Percentiles rank a stretch among this genome's conserved stretches.
These are phyloP conservation scores for Lumbricus terrestris DNA, from an alignment of 2,888 invertebrate genomes.

Conservation along the genomic window DNA sequence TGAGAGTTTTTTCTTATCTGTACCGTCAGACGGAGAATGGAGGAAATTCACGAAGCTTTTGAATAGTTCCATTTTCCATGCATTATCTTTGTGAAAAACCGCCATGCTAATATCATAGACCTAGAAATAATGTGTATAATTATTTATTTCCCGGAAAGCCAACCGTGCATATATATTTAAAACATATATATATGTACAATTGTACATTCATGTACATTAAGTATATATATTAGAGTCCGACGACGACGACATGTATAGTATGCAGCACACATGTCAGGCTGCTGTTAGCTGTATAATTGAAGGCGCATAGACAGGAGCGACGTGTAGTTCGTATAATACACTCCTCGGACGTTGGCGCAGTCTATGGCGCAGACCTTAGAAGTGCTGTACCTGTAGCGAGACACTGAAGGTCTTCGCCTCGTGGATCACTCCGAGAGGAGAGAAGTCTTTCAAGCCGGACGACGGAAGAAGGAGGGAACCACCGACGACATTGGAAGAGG, in stretches of 20 bases:
- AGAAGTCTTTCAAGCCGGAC: conserved; percentile 16
- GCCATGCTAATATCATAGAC: too few relatives aligned
- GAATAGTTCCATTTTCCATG: background rate
- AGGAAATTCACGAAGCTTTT: background rate
- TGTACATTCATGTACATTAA: background rate
- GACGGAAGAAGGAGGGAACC: background rate
- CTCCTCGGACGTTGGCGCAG: background rate
- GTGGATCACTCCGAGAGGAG: background rate
- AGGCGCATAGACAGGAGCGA: background rate
- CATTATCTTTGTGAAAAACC: background rate
- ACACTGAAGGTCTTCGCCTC: conserved; percentile 5
- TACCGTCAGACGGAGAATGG: background rate
- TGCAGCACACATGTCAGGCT: background rate
- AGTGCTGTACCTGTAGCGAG: conserved; percentile 13
- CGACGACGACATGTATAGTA: background rate
- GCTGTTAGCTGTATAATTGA: background rate
- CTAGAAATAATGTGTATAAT: background rate
- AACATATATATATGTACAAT: background rate
- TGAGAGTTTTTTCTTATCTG: background rate
- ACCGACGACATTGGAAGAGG: background rate
- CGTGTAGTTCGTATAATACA: background rate
- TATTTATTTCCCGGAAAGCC: background rate
- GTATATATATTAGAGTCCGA: too few relatives aligned
- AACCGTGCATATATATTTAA: background rate
- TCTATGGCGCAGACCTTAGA: background rate